Percentiles rank a stretch among this genome's conserved stretches.
phyloP scores from a whole-genome alignment of 92 coral and sea anemone species.

The Phenganax subtilis region DNA sequence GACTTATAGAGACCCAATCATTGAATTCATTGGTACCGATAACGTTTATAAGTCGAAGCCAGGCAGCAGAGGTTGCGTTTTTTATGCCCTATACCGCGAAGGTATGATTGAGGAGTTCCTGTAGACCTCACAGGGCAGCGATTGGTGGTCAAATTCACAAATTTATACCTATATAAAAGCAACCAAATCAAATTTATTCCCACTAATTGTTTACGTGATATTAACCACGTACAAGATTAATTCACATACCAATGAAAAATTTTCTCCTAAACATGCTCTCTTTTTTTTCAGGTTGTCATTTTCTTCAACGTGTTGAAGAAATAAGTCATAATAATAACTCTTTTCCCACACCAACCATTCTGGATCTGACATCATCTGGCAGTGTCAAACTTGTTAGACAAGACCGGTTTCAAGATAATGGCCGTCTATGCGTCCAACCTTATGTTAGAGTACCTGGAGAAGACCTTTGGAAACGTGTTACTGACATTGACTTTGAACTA shows the following conservation, averaged over 20 bases:
- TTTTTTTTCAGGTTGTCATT: not conserved
- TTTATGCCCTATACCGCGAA: slow-evolving; percentile 13
- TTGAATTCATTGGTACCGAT: not conserved
- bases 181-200: not conserved
- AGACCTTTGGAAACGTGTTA: not conserved
- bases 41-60: not conserved
- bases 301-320: not conserved
- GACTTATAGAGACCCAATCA: slow-evolving; percentile 11
- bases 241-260: not conserved
- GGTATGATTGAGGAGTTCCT: not conserved
- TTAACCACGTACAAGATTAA: not conserved
- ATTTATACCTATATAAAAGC: not conserved
- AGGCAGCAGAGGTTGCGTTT: slow-evolving; percentile 22
- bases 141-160: not conserved
- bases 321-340: not conserved
- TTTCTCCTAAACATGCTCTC: not conserved
- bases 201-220: too few species aligned
- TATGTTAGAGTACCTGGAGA: slow-evolving; percentile 17
- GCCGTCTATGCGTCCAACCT: not conserved
- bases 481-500: not conserved
- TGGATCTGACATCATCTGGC: slow-evolving; percentile 6
- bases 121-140: not conserved
- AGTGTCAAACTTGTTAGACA: not conserved
- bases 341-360: not conserved
- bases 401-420: not conserved